Conservation (phyloP, 2,888 invertebrate species). For the Tromatobia lineatoria region DNA sequence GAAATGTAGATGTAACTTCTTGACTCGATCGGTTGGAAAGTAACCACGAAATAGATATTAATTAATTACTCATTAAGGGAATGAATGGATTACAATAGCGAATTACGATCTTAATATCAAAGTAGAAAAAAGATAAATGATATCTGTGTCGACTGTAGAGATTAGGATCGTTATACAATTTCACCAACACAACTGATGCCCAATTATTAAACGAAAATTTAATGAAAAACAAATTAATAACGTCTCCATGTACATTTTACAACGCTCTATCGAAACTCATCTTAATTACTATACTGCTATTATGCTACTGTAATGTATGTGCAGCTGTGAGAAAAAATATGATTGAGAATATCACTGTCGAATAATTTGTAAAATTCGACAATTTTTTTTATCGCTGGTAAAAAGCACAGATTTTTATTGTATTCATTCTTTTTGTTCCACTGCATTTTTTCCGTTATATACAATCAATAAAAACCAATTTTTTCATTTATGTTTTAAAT, state of each 20-base stretch:
- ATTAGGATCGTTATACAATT: constrained; percentile 28
- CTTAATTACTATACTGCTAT: constrained; percentile 20
- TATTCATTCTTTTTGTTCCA: too few species aligned
- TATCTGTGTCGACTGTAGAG: constrained; percentile 23
- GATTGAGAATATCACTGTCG: constrained; percentile 2
- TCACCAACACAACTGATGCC: constrained; percentile 14
- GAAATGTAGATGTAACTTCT: constrained; percentile 16
- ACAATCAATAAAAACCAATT: too few species aligned
- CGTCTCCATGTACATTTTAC: constrained; percentile 6
- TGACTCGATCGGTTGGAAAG: constrained; percentile 28
- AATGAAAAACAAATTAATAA: constrained; percentile 4
- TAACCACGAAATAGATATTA: constrained; percentile 33
- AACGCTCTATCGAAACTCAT: constrained; percentile 26
- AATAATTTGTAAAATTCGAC: neutral
- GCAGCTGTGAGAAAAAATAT: constrained; percentile 11
- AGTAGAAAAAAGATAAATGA: constrained; percentile 21
- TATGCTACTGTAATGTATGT: constrained; percentile 18
- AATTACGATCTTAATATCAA: constrained; percentile 48
- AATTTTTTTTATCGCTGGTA: neutral
- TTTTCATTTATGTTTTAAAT: too few species aligned
- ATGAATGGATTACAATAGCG: constrained; percentile 26
- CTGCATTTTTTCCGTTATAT: too few species aligned
- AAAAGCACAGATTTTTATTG: neutral
- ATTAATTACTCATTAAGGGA: constrained; percentile 17
- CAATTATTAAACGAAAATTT: constrained; percentile 6